A percentile compares a stretch with the other conserved stretches of the same genome.
Conservation (phyloP, 1,140 invertebrate genomes). For the Stegodyphus dumicola region DNA sequence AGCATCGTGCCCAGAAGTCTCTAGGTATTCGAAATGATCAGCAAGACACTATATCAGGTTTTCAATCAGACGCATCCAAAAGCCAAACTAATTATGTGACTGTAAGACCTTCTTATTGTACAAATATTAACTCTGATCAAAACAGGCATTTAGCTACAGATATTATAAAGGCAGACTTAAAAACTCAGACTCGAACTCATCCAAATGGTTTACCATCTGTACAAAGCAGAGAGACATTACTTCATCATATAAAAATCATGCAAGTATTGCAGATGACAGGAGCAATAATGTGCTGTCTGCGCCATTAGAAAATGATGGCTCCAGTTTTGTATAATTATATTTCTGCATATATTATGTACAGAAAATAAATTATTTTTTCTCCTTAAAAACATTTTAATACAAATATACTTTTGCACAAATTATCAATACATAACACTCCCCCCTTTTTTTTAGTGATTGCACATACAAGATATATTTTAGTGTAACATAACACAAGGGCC, state of each 20-base stretch:
- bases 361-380: background rate
- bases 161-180: background rate
- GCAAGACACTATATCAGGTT: background rate
- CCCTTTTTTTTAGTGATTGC: too few relatives aligned
- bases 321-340: slow-evolving; percentile 53
- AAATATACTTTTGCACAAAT: too few relatives aligned
- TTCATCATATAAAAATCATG: background rate
- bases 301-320: slow-evolving; percentile 49
- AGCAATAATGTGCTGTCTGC: background rate
- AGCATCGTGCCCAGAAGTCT: background rate
- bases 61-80: slow-evolving; percentile 22
- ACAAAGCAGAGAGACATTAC: background rate
- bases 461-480: too few relatives aligned
- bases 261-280: slow-evolving; percentile 2
- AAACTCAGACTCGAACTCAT: background rate
- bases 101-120: slow-evolving; percentile 11
- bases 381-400: too few relatives aligned
- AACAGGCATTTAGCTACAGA: slow-evolving; percentile 15
- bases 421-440: too few relatives aligned
- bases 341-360: background rate
- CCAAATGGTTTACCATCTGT: slow-evolving; percentile 21
- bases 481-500: too few relatives aligned
- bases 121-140: slow-evolving; percentile 37
- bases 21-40: background rate
- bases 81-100: background rate